Conservation (phyloP, 2,113 vertebrate genomes). For the Turdus rufiventris region DNA sequence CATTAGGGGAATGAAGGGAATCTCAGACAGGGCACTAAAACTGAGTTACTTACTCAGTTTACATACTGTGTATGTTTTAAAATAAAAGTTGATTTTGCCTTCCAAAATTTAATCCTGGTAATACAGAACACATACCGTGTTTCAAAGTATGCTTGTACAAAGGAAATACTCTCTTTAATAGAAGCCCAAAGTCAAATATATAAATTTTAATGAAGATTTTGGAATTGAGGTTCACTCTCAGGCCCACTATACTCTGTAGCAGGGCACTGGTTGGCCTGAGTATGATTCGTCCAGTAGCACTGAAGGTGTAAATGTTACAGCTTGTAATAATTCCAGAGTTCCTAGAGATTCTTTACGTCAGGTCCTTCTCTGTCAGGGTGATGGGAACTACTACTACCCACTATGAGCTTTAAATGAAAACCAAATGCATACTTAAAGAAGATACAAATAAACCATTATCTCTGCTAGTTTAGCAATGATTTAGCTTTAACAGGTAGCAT, state of each 20-base stretch:
- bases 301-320: neutral
- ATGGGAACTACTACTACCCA: neutral
- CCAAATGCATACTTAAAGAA: neutral
- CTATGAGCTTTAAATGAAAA: neutral
- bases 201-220: neutral
- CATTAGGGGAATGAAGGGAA: neutral
- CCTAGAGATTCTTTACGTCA: fast-evolving
- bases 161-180: neutral
- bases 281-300: neutral
- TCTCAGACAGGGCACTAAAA: neutral
- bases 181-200: neutral
- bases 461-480: neutral
- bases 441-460: neutral
- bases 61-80: neutral
- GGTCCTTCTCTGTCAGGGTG: neutral
- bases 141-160: neutral
- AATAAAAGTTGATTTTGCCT: neutral
- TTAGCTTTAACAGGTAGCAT: neutral
- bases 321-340: neutral
- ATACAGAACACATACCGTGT: neutral
- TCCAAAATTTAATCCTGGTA: neutral
- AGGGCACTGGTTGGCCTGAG: neutral
- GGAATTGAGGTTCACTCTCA: neutral
- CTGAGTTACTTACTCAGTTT: neutral
- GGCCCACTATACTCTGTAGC: neutral